Evolutionary conservation across 2,888 invertebrate species (phyloP).

Genomic region (Mamestra brassicae): DNA sequence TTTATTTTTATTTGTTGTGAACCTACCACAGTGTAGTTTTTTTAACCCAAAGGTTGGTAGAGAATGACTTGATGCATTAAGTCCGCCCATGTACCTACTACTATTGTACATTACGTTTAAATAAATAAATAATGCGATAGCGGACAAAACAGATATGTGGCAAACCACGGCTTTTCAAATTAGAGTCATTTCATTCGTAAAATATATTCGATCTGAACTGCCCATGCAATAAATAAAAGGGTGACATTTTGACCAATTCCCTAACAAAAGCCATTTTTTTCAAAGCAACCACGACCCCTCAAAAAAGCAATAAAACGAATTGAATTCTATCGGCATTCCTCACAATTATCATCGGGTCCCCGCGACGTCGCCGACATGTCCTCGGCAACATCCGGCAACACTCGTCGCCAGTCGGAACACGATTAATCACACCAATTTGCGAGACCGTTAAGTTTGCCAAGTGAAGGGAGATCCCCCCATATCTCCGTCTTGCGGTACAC

Average conservation of each 20-base stretch:
- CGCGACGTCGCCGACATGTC: slow-evolving; percentile 33
- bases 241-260: neutral
- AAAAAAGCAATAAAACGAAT: slow-evolving; percentile 30
- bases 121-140: neutral
- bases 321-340: slow-evolving; percentile 10
- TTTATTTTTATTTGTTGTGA: too few relatives aligned
- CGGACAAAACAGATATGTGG: neutral
- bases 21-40: too few relatives aligned
- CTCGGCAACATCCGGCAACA: slow-evolving; percentile 42
- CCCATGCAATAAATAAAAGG: slow-evolving; percentile 15
- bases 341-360: slow-evolving; percentile 24
- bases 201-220: neutral
- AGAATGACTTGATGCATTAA: too few relatives aligned
- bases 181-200: neutral
- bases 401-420: slow-evolving; percentile 48
- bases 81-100: too few relatives aligned
- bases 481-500: slow-evolving; percentile 33
- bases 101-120: too few relatives aligned
- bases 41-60: too few relatives aligned
- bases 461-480: neutral
- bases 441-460: slow-evolving; percentile 55
- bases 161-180: neutral
- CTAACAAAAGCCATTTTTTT: neutral
- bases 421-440: slow-evolving; percentile 67
- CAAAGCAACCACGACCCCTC: slow-evolving; percentile 10